These are phyloP conservation scores for Seriola dumerili DNA, from an alignment of 2,113 vertebrate species.

Conservation along the genomic window DNA sequence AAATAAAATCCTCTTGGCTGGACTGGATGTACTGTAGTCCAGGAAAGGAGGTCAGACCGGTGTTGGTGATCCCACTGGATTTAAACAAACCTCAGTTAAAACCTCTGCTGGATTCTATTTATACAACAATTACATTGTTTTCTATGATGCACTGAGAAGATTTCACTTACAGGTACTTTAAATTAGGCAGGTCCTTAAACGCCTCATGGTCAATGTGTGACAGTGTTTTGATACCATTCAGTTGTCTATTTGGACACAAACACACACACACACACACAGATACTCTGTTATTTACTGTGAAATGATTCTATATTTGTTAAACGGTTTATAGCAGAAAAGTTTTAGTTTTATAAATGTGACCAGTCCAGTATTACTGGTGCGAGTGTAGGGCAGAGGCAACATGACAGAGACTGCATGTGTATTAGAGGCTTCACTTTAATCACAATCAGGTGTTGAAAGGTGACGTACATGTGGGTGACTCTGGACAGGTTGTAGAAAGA, in stretches of 20 bases:
- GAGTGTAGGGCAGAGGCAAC: neutral
- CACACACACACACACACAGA: neutral
- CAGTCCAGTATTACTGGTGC: neutral
- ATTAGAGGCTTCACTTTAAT: neutral
- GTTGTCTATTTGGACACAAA: constrained; percentile 84
- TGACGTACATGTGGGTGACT: constrained; percentile 72
- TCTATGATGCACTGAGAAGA: neutral
- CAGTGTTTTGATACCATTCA: constrained; percentile 88
- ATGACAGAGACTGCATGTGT: neutral
- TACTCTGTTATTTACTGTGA: no score
- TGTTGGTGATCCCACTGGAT: constrained; percentile 92
- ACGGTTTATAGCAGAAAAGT: no score
- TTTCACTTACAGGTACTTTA: constrained; percentile 92
- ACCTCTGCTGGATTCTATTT: neutral
- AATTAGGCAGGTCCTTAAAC: constrained; percentile 88
- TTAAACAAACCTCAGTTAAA: constrained; percentile 28
- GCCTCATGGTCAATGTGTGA: constrained; percentile 87
- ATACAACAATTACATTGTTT: neutral
- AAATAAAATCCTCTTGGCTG: constrained; percentile 87
- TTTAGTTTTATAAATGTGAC: no score
- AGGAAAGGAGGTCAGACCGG: constrained; percentile 89
- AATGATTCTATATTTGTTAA: no score
- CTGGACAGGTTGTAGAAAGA: constrained; percentile 70
- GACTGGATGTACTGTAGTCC: constrained; percentile 87
- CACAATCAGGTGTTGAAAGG: neutral